Percentiles rank a stretch among this genome's conserved stretches.
Evolutionary conservation across 1,140 invertebrate genomes (phyloP).

Genomic region (Argopecten irradians): DNA sequence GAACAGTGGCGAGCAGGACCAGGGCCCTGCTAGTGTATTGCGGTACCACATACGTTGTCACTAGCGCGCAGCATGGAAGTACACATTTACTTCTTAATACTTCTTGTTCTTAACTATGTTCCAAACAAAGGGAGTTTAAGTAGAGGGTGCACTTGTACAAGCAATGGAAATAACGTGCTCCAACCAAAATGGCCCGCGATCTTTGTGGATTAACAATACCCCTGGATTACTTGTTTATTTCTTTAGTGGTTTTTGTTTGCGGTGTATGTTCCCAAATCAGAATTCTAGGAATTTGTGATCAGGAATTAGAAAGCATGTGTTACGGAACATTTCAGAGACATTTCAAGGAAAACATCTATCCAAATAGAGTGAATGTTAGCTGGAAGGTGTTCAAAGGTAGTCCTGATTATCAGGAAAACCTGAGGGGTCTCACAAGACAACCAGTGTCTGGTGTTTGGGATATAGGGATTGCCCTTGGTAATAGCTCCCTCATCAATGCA

Average conservation of each 20-base stretch:
- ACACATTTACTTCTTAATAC: background rate
- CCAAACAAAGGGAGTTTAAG: background rate
- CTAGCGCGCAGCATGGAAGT: constrained; percentile 1
- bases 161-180: constrained; percentile 9
- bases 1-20: background rate
- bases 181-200: constrained; percentile 20
- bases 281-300: constrained; percentile 16
- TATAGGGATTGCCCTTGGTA: background rate
- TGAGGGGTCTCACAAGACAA: background rate
- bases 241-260: background rate
- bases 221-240: background rate
- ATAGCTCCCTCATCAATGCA: background rate
- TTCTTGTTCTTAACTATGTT: background rate
- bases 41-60: background rate
- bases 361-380: background rate
- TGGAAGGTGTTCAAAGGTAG: background rate
- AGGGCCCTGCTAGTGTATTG: background rate
- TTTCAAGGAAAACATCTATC: background rate
- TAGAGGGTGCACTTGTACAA: background rate
- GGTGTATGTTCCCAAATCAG: background rate
- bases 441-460: background rate
- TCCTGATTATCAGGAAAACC: background rate
- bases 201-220: background rate
- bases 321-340: background rate
- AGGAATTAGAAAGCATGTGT: background rate